Conservation (phyloP, 2,797 vertebrate species). For the Fratercula arctica region DNA sequence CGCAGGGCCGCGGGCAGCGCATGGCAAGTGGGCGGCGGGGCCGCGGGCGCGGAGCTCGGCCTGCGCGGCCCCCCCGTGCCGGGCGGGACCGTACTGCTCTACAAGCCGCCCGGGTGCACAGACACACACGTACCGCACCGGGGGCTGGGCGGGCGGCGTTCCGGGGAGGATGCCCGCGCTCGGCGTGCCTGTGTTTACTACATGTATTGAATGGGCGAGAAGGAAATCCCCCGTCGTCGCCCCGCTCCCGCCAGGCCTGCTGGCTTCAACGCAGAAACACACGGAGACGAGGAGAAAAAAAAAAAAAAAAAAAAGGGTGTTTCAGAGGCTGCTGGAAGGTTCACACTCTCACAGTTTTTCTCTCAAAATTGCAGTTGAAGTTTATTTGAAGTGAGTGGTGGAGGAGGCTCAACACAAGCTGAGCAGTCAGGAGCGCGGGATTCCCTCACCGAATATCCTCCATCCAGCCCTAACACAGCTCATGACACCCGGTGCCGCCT, state of each 20-base stretch:
- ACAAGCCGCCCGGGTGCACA: neutral
- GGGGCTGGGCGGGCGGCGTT: neutral
- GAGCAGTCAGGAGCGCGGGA: neutral
- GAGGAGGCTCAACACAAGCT: neutral
- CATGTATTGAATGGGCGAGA: neutral
- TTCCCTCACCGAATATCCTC: neutral
- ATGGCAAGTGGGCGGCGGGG: constrained; percentile 48
- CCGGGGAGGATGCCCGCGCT: neutral
- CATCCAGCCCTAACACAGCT: neutral
- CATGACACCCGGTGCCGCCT: fast-evolving
- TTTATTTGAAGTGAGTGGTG: neutral
- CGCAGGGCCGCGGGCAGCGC: constrained; percentile 40
- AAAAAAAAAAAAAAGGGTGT: neutral
- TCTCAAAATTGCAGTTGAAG: neutral
- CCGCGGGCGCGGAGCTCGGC: constrained; percentile 46
- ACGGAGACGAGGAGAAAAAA: neutral
- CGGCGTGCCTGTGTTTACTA: neutral
- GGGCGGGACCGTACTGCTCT: fast-evolving
- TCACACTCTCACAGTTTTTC: neutral
- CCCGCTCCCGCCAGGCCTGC: neutral
- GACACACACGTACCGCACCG: no score
- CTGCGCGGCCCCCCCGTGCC: neutral
- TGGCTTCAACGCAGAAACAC: neutral
- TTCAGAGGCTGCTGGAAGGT: neutral
- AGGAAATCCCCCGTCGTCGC: neutral